These are phyloP conservation scores for Phoxinus phoxinus DNA, from an alignment of 2,113 vertebrate species.

Conservation along the genomic window DNA sequence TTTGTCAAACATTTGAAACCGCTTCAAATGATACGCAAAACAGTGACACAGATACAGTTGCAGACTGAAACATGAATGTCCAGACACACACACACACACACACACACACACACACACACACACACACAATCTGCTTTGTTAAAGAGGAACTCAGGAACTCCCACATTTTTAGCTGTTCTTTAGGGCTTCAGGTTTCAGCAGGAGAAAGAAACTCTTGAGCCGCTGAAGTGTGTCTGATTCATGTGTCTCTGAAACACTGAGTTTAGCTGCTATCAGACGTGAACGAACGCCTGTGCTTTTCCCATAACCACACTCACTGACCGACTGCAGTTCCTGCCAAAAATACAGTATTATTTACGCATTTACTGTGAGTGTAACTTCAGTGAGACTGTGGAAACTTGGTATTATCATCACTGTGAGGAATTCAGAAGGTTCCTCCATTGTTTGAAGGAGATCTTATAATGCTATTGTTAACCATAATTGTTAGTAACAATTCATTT, in stretches of 20 bases:
- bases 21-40: neutral
- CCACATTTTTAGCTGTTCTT: slow-evolving; percentile 63
- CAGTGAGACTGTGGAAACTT: neutral
- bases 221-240: slow-evolving; percentile 34
- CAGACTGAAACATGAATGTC: slow-evolving; percentile 16
- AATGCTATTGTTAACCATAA: neutral
- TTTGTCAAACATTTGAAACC: neutral
- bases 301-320: neutral
- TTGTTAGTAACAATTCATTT: neutral
- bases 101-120: slow-evolving; percentile 75
- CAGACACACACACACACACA: slow-evolving; percentile 59
- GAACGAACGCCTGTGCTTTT: neutral
- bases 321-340: neutral
- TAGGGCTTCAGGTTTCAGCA: slow-evolving; percentile 78
- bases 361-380: neutral
- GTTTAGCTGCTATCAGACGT: neutral
- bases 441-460: neutral
- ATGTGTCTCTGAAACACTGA: neutral
- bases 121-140: slow-evolving; percentile 81
- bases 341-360: neutral
- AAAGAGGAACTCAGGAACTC: slow-evolving; percentile 71
- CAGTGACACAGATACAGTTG: neutral
- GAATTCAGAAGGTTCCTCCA: neutral
- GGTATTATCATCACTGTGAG: neutral
- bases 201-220: slow-evolving; percentile 69